phyloP scores from a whole-genome alignment of 35 echinoderm and acorn worm genomes.

The Diadema setosum region DNA sequence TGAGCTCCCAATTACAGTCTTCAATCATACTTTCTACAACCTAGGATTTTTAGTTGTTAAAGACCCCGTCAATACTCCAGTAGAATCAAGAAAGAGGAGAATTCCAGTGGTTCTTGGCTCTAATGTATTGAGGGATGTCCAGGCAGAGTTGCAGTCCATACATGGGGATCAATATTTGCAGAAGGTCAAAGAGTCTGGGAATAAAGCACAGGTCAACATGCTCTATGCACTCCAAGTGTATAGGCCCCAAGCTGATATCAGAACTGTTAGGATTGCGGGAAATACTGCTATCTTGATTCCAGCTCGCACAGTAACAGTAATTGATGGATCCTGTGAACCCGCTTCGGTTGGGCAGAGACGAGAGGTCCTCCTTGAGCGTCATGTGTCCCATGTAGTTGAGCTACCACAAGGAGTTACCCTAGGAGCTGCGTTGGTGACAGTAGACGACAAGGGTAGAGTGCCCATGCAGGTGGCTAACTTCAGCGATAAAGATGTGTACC shows the following conservation, averaged over 20 bases:
- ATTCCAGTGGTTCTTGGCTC: slow-evolving; percentile 62
- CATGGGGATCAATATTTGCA: not conserved
- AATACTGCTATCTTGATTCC: slow-evolving; percentile 18
- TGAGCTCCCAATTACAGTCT: slow-evolving; percentile 4
- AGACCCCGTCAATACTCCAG: slow-evolving; percentile 5
- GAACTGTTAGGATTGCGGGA: not conserved
- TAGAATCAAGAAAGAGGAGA: slow-evolving; percentile 35
- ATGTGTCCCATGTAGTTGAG: not conserved
- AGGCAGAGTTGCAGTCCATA: not conserved
- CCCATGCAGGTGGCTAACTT: slow-evolving; percentile 30
- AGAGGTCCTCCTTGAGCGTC: not conserved
- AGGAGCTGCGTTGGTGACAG: slow-evolving; percentile 1
- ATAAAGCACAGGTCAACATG: not conserved
- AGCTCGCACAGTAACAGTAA: slow-evolving; percentile 4
- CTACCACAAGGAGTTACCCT: slow-evolving; percentile 8
- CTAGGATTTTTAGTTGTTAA: slow-evolving; percentile 64
- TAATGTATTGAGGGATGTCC: not conserved
- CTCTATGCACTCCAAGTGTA: not conserved
- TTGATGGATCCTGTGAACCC: not conserved
- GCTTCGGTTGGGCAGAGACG: not conserved
- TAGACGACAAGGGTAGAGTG: not conserved
- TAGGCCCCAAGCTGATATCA: not conserved
- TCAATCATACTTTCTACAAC: slow-evolving; percentile 6
- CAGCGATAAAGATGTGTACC: not conserved
- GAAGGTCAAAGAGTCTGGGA: not conserved